phyloP scores from a whole-genome alignment of 2,113 vertebrate genomes.

The Heterotis niloticus region DNA sequence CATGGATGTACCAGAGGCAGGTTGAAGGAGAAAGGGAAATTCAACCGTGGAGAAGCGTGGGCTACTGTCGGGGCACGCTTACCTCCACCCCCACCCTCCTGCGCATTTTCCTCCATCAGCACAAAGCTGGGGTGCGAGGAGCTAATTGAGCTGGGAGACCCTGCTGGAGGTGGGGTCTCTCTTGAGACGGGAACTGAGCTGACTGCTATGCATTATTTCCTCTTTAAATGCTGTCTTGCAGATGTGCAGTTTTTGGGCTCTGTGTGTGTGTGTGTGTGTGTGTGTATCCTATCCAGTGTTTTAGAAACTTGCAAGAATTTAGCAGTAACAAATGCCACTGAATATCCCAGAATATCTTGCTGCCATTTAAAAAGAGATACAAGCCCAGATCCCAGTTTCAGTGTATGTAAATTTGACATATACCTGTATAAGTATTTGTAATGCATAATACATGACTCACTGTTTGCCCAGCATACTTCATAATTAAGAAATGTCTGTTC shows the following conservation, averaged over 20 bases:
- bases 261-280: too few species aligned
- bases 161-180: slow-evolving; percentile 10
- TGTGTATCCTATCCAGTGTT: background rate
- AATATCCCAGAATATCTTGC: background rate
- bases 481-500: slow-evolving; percentile 3
- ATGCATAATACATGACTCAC: background rate
- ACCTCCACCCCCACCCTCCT: background rate
- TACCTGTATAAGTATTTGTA: slow-evolving; percentile 1
- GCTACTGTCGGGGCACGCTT: background rate
- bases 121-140: slow-evolving; percentile 12
- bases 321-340: background rate
- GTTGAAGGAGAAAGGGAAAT: background rate
- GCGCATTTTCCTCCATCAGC: slow-evolving; percentile 17
- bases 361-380: background rate
- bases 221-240: slow-evolving; percentile 8
- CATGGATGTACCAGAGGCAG: background rate
- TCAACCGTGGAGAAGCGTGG: background rate
- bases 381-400: background rate
- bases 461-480: background rate
- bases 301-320: background rate
- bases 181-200: background rate
- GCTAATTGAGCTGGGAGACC: slow-evolving; percentile 23
- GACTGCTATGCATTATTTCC: background rate
- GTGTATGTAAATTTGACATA: slow-evolving; percentile 15
- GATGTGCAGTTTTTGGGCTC: background rate